Base-by-base conservation (phyloP, 1,140 invertebrate genomes). In the Ladona fulva region DNA sequence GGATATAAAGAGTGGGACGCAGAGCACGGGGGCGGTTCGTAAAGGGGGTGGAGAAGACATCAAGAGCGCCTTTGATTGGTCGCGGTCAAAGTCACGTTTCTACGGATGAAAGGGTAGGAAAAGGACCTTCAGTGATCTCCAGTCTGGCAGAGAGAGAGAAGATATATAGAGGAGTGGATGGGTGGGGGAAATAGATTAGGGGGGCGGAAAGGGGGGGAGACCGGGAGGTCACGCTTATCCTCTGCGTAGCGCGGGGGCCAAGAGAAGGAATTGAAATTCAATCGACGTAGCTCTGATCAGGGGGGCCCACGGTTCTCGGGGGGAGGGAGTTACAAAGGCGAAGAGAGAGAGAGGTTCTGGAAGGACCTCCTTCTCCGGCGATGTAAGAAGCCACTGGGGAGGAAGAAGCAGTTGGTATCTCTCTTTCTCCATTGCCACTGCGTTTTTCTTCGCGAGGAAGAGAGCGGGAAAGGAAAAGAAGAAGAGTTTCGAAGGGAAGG, bases 51-150 rank as follows among this genome's bases (percentile, higher is more conserved):
- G 44, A 11, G 10, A 11, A 19, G 44, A 11, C 19, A 19, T 10
- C 10, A 11, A 11, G 10, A 19, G 52, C 14, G 52, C 52, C 52
- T 66, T 66, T 66, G 52, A 66, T 66, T 66, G 52, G 52, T 66
- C 52, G 52, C 52, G 52, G 52, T 66, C 52, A 66, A 66, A 66
- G 52, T 66, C 52, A 66, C 52, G 52, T 66, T 66, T 66, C 52
- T 66, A 19, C n/a, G 52, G 52, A 66, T 66, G 52, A 66, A 66
- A 66, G 52, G 52, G 52, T 66, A 16, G 52, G n/a, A 66, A 66
- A 12, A 22, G 29, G 52, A 22, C 52, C 52, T 66, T 66, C 52
- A 12, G 16, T 66, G 52, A 66, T 66, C 52, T 66, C 10, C 10
- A 19, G 44, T 52, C 19, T 52, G 44, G 44, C 10, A 19, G 44